Percentiles rank a stretch among this genome's conserved stretches.
Evolutionary conservation across 1,140 invertebrate genomes (phyloP).

Genomic region (Bombus waltoni): DNA sequence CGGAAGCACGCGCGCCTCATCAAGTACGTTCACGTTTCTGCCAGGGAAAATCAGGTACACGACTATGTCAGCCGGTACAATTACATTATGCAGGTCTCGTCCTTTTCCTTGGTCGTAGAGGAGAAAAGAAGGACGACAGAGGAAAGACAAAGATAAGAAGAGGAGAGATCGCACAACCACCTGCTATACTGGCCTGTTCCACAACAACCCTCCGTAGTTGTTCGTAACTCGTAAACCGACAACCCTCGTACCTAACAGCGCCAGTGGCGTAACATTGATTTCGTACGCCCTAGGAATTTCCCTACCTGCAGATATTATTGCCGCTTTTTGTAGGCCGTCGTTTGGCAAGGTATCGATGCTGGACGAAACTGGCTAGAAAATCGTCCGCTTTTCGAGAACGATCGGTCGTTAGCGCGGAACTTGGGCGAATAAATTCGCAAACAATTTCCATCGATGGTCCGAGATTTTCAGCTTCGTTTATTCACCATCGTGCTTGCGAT

Average conservation of each 20-base stretch:
- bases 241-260: neutral
- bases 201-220: slow-evolving; percentile 23
- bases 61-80: slow-evolving; percentile 10
- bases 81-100: slow-evolving; percentile 61
- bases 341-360: neutral
- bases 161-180: slow-evolving; percentile 51
- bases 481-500: neutral
- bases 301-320: neutral
- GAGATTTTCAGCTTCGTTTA: neutral
- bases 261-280: slow-evolving; percentile 40
- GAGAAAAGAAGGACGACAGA: neutral
- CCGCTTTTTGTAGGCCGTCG: neutral
- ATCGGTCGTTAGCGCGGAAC: neutral
- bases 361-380: too few species aligned
- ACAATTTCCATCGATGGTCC: neutral
- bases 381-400: neutral
- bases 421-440: neutral
- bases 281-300: neutral
- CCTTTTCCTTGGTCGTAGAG: slow-evolving; percentile 39
- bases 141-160: neutral
- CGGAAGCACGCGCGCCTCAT: slow-evolving; percentile 4
- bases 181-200: slow-evolving; percentile 52
- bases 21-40: slow-evolving; percentile 19
- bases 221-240: slow-evolving; percentile 48
- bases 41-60: slow-evolving; percentile 36